Conservation (phyloP, 2,888 invertebrate genomes). For the Branchipolynoe longqiensis region DNA sequence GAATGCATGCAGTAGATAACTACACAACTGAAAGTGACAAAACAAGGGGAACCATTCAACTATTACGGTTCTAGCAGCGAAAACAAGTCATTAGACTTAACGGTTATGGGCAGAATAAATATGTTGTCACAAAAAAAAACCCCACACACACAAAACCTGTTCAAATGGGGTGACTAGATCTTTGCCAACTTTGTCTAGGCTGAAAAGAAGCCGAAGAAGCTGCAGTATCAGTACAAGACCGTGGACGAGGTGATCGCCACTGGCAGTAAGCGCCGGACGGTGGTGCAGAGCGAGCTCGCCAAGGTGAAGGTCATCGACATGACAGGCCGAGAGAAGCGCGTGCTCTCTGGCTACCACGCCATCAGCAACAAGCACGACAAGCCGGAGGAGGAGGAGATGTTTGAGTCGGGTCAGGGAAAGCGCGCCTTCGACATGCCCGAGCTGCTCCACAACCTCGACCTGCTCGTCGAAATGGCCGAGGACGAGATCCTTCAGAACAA, state of each 20-base stretch:
- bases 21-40: too few relatives aligned
- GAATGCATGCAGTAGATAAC: too few relatives aligned
- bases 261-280: conserved; percentile 75
- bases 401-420: conserved; percentile 68
- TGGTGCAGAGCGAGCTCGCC: conserved; percentile 71
- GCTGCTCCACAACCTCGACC: conserved; percentile 93
- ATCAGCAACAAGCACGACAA: conserved; percentile 80
- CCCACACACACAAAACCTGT: too few relatives aligned
- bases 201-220: conserved; percentile 73
- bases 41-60: too few relatives aligned
- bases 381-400: conserved; percentile 84
- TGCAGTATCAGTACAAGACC: conserved; percentile 82
- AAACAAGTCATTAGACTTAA: too few relatives aligned
- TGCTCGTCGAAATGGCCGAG: conserved; percentile 95
- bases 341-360: conserved; percentile 82
- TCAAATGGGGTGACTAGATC: too few relatives aligned
- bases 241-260: conserved; percentile 82
- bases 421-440: conserved; percentile 89
- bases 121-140: too few relatives aligned
- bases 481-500: conserved; percentile 91
- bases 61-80: too few relatives aligned
- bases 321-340: conserved; percentile 97
- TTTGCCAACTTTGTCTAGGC: too few relatives aligned
- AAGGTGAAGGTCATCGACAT: conserved; percentile 99
- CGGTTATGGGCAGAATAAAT: too few relatives aligned